These are phyloP conservation scores for Cephus spinipes DNA, from an alignment of 2,888 invertebrate genomes.

Conservation along the genomic window DNA sequence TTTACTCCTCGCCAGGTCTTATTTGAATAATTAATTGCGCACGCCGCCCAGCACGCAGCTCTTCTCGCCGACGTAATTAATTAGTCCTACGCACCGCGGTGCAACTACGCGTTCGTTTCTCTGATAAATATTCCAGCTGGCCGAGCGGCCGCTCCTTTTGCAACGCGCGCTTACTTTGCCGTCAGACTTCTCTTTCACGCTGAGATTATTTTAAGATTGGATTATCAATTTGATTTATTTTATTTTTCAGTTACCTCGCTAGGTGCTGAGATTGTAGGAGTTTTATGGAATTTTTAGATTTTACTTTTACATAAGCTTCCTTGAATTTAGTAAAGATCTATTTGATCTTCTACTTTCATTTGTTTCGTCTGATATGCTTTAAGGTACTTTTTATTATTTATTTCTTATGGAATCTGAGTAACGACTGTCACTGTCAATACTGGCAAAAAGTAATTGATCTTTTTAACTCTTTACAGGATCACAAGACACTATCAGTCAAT, in stretches of 20 bases:
- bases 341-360: neutral
- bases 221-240: neutral
- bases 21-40: slow-evolving; percentile 39
- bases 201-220: neutral
- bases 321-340: neutral
- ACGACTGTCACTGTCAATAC: neutral
- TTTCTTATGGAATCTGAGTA: no score
- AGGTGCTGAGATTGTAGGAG: neutral
- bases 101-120: neutral
- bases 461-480: neutral
- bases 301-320: no score
- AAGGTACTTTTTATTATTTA: neutral
- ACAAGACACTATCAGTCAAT: neutral
- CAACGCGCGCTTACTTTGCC: neutral
- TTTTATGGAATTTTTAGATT: neutral
- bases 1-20: slow-evolving; percentile 20
- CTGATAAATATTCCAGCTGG: neutral
- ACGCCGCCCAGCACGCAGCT: slow-evolving; percentile 22
- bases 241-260: neutral
- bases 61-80: slow-evolving; percentile 18
- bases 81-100: slow-evolving; percentile 14
- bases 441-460: neutral
- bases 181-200: neutral
- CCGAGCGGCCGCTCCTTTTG: neutral
- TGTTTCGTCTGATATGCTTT: neutral